A percentile compares a stretch with the other conserved stretches of the same genome.
Conservation (phyloP, 1,140 invertebrate genomes). For the Zaprionus ornatus region DNA sequence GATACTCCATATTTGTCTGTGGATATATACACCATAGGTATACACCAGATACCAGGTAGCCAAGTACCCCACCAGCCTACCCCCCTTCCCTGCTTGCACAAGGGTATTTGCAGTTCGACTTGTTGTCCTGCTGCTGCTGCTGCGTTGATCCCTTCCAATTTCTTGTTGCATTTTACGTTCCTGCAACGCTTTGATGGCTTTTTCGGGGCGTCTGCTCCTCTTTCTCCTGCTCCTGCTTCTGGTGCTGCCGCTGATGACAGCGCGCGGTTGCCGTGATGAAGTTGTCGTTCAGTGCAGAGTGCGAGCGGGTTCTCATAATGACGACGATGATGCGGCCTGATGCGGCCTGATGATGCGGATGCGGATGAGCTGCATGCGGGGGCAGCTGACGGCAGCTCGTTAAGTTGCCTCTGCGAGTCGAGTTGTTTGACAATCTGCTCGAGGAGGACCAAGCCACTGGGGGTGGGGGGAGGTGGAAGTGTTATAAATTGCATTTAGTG, state of each 20-base stretch:
- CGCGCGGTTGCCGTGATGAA: conserved; percentile 55
- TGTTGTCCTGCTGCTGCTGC: neutral
- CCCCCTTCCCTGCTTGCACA: neutral
- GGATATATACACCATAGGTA: no score
- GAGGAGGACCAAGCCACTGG: neutral
- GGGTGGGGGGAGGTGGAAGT: conserved; percentile 34
- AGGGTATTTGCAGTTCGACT: conserved; percentile 13
- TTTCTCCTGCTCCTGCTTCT: neutral
- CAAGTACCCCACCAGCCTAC: no score
- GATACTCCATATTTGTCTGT: no score
- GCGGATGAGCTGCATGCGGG: conserved; percentile 27
- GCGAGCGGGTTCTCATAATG: conserved; percentile 12
- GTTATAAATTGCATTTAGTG: conserved; percentile 82
- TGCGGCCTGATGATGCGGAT: conserved; percentile 19
- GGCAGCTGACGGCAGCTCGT: conserved; percentile 63
- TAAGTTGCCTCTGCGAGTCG: conserved; percentile 72
- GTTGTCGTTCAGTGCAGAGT: conserved; percentile 59
- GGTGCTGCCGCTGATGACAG: conserved; percentile 35
- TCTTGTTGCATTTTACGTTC: conserved; percentile 69
- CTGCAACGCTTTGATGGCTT: conserved; percentile 68
- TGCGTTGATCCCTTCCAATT: conserved; percentile 17
- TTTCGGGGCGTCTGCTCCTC: conserved; percentile 50
- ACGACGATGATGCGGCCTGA: conserved; percentile 50
- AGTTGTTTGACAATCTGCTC: conserved; percentile 76
- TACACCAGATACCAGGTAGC: no score